Percentiles rank a stretch among this genome's conserved stretches.
phyloP scores from a whole-genome alignment of 2,888 invertebrate genomes.

The Clostera curtula region DNA sequence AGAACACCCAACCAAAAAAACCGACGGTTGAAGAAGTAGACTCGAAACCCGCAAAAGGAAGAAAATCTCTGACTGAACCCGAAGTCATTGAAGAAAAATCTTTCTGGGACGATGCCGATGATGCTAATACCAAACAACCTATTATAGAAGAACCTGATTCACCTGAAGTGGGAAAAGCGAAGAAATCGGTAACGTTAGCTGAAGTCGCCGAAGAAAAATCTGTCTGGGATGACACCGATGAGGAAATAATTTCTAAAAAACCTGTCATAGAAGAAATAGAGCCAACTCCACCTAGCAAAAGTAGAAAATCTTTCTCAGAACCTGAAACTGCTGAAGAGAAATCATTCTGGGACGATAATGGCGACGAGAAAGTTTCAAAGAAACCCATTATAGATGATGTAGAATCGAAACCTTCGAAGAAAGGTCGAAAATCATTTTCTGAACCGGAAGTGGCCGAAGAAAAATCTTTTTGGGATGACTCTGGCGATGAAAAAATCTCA shows the following conservation, averaged over 20 bases:
- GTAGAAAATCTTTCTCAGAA: constrained; percentile 31
- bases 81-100: constrained; percentile 43
- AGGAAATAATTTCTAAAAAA: constrained; percentile 33
- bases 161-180: constrained; percentile 20
- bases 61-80: constrained; percentile 42
- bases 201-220: constrained; percentile 43
- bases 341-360: no score
- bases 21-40: constrained; percentile 27
- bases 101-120: constrained; percentile 48
- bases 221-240: constrained; percentile 48
- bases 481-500: constrained; percentile 21
- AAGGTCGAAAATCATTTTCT: no score
- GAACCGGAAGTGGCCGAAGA: constrained; percentile 30
- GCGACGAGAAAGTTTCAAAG: no score
- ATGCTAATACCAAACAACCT: constrained; percentile 32
- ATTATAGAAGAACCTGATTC: constrained; percentile 32
- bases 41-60: constrained; percentile 25
- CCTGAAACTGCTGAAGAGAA: constrained; percentile 43
- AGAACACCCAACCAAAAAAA: constrained; percentile 33
- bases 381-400: no score
- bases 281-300: constrained; percentile 19
- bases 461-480: constrained; percentile 38
- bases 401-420: no score
- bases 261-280: constrained; percentile 33
- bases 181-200: constrained; percentile 36